Percentiles rank a stretch among this genome's conserved stretches.
phyloP scores from a whole-genome alignment of 2,797 vertebrate species.

The Orestias chungarensis region DNA sequence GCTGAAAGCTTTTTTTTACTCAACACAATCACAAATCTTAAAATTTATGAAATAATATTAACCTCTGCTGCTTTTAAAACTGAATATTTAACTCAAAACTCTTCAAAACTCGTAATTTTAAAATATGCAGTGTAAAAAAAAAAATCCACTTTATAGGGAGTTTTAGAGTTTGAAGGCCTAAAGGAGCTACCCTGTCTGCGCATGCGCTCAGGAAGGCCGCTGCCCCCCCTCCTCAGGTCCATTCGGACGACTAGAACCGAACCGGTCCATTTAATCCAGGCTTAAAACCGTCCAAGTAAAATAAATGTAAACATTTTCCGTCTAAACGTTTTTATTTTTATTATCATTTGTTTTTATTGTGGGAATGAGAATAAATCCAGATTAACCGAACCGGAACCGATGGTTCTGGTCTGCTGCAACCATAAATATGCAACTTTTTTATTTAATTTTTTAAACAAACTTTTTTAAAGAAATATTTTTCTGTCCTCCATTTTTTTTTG shows the following conservation, averaged over 20 bases:
- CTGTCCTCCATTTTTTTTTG: not conserved
- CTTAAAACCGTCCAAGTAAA: not conserved
- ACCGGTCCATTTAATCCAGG: not conserved
- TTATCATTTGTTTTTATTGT: no score
- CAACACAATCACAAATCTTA: not conserved
- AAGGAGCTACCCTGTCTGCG: slow-evolving; percentile 25
- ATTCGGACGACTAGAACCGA: not conserved
- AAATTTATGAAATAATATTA: not conserved
- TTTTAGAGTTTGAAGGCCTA: slow-evolving; percentile 21
- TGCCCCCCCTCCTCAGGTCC: no score
- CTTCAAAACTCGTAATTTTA: slow-evolving; percentile 44
- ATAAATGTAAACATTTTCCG: not conserved
- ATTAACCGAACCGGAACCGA: slow-evolving; percentile 2
- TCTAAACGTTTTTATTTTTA: no score
- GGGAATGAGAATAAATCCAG: not conserved
- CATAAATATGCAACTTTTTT: slow-evolving; percentile 11
- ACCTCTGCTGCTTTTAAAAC: not conserved
- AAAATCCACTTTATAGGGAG: slow-evolving; percentile 5
- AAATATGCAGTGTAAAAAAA: slow-evolving; percentile 64
- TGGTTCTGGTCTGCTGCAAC: slow-evolving; percentile 4
- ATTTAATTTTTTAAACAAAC: slow-evolving; percentile 6
- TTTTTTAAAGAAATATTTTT: not conserved
- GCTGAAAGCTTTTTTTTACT: slow-evolving; percentile 7
- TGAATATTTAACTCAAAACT: not conserved
- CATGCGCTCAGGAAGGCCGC: slow-evolving; percentile 39